Base-by-base conservation (phyloP, 2,797 vertebrate species). In the Calcarius lapponicus region DNA sequence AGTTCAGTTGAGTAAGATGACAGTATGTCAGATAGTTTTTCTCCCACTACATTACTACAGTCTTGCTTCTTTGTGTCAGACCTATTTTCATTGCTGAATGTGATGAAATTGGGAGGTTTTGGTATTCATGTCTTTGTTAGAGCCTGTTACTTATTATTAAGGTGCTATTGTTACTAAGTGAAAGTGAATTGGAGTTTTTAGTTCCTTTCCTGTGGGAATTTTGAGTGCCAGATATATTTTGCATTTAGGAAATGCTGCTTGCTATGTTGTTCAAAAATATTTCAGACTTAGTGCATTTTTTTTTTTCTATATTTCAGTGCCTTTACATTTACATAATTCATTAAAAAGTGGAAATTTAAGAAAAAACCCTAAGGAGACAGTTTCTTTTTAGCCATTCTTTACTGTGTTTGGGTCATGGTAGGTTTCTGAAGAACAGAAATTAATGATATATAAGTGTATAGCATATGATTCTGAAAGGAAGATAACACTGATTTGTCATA, bases 31-130 rank as follows among this genome's bases (percentile, higher is more conserved):
- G 84, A 74, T 87, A 71, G n/a, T 29, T 90, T 66, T 92, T 90
- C 69, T 88, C 70, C 43, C 58, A 73, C 42, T 78, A 5, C 17
- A 13, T 80, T 92, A 62, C 74, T 48, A 40, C 62, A 54, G 40
- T 62, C 56, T 43, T 60, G 14, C 48, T 84, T 80, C 64, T 81
- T 86, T 83, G 50, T 89, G 82, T 88, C 58, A 79, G 73, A 75
- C 62, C 65, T 95, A 17, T 86, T 94, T 94, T 95, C 26, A 9
- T 94, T 89, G 71, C 38, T 38, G 90, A 85, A 66, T 73, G 28
- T 50, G 70, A 71, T 91, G 65, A 92, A 85, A 70, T 87, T 54
- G 73, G 57, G 18, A 70, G 48, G 20, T 42, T 89, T 92, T 76
- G 42, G 56, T 93, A 70, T 75, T 94, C 71, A 4, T 67, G 34